phyloP scores from a whole-genome alignment of 2,888 invertebrate species.

The Eupsilia transversa region DNA sequence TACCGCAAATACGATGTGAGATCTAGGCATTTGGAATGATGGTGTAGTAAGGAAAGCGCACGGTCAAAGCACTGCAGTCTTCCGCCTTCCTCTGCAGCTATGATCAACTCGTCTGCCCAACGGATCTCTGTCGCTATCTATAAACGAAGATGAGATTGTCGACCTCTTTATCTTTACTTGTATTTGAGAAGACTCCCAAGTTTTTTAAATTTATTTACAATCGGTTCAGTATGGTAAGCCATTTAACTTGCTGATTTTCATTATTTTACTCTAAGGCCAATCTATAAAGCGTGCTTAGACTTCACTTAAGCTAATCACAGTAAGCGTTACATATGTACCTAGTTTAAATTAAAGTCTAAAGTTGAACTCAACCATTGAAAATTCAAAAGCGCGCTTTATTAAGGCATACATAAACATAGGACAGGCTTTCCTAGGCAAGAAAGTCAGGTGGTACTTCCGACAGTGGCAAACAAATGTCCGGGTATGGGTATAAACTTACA shows the following conservation, averaged over 20 bases:
- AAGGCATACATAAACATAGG: not conserved
- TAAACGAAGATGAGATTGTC: slow-evolving; percentile 11
- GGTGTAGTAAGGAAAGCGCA: slow-evolving; percentile 82
- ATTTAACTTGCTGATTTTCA: not conserved
- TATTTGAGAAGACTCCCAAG: not conserved
- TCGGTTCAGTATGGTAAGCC: not conserved
- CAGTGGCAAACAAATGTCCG: not conserved
- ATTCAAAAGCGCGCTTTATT: not conserved
- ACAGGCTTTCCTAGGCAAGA: not conserved
- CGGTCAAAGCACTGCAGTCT: slow-evolving; percentile 87
- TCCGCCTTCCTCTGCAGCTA: slow-evolving; percentile 84
- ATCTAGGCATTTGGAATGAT: slow-evolving; percentile 84
- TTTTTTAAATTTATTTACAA: not conserved
- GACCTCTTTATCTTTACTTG: not conserved
- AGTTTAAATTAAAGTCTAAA: not conserved
- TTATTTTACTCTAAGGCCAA: not conserved
- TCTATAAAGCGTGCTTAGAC: not conserved
- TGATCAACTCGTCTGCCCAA: slow-evolving; percentile 83
- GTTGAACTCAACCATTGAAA: not conserved
- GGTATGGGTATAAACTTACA: slow-evolving; percentile 87
- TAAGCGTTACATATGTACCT: not conserved
- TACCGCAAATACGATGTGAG: slow-evolving; percentile 80
- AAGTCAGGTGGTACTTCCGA: not conserved
- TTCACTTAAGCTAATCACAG: not conserved
- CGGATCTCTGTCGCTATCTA: slow-evolving; percentile 85